These are phyloP conservation scores for Bombus balteatus DNA, from an alignment of 1,140 invertebrate species.

Conservation along the genomic window DNA sequence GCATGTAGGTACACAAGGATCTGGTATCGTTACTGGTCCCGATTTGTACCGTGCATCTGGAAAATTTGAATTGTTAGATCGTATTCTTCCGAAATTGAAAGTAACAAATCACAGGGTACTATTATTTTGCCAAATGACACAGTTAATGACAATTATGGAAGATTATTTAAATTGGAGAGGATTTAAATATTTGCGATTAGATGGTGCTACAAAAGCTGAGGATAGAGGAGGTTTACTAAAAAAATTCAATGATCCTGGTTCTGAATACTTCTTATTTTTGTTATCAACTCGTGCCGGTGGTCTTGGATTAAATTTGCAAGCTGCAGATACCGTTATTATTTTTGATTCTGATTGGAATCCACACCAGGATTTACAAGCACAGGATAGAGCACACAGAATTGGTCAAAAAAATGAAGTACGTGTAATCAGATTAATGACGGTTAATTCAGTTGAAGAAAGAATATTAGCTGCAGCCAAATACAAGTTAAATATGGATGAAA, in stretches of 20 bases:
- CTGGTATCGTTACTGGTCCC: slow-evolving; percentile 89
- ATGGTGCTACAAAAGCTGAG: slow-evolving; percentile 99
- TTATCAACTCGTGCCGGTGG: slow-evolving; percentile 98
- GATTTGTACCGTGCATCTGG: slow-evolving; percentile 97
- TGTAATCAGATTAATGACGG: slow-evolving; percentile 97
- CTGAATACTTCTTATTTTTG: slow-evolving; percentile 97
- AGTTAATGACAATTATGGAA: slow-evolving; percentile 99
- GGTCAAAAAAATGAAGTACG: slow-evolving; percentile 99
- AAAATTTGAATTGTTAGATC: slow-evolving; percentile 99
- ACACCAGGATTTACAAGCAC: slow-evolving; percentile 99
- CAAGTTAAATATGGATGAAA: slow-evolving; percentile 99
- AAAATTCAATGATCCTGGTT: slow-evolving; percentile 95
- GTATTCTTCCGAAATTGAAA: slow-evolving; percentile 98
- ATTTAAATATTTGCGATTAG: slow-evolving; percentile 89
- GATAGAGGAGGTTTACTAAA: slow-evolving; percentile 96
- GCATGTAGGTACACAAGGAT: slow-evolving; percentile 88
- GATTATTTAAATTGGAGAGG: slow-evolving; percentile 96
- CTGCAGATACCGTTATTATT: slow-evolving; percentile 99
- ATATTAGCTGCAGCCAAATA: slow-evolving; percentile 97
- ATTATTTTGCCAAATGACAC: slow-evolving; percentile 99
- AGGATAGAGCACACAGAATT: slow-evolving; percentile 99
- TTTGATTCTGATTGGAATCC: slow-evolving; percentile 99
- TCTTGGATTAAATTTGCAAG: slow-evolving; percentile 98
- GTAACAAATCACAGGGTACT: slow-evolving; percentile 95
- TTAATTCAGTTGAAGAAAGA: slow-evolving; percentile 99